Percentiles rank a stretch among this genome's conserved stretches.
Conservation (phyloP, 2,113 vertebrate genomes). For the Gymnocephalus cernua region DNA sequence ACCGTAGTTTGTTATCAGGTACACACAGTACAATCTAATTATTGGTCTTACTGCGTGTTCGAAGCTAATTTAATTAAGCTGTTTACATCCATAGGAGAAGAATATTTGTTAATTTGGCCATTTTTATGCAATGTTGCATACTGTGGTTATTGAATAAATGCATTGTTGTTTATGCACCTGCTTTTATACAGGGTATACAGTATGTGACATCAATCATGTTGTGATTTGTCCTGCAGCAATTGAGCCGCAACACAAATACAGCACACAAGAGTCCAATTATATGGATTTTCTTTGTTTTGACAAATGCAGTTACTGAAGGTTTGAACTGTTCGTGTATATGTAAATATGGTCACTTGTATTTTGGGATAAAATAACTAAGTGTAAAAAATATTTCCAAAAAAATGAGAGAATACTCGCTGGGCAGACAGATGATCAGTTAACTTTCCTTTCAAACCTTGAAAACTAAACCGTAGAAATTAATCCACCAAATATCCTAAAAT, state of each 20-base stretch:
- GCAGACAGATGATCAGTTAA: not conserved
- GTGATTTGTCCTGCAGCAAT: not conserved
- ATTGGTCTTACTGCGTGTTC: not conserved
- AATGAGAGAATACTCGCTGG: not conserved
- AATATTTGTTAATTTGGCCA: slow-evolving; percentile 31
- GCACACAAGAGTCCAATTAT: not conserved
- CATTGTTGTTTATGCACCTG: not conserved
- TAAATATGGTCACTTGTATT: slow-evolving; percentile 12
- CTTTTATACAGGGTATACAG: not conserved
- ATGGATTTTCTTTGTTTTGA: not conserved
- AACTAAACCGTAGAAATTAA: not conserved
- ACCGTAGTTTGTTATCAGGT: not conserved
- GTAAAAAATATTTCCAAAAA: not conserved
- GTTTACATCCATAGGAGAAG: slow-evolving; percentile 37
- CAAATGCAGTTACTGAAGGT: slow-evolving; percentile 4
- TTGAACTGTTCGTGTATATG: not conserved
- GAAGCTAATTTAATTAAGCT: slow-evolving; percentile 28
- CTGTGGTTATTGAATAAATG: slow-evolving; percentile 19
- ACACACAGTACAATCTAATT: slow-evolving; percentile 37
- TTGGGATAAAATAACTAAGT: not conserved
- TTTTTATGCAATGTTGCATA: slow-evolving; percentile 20
- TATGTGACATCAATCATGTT: slow-evolving; percentile 13
- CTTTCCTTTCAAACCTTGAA: not conserved
- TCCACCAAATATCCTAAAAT: not conserved
- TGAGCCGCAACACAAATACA: not conserved